These are phyloP conservation scores for Setipinna tenuifilis DNA, from an alignment of 2,797 vertebrate genomes.

Conservation along the genomic window DNA sequence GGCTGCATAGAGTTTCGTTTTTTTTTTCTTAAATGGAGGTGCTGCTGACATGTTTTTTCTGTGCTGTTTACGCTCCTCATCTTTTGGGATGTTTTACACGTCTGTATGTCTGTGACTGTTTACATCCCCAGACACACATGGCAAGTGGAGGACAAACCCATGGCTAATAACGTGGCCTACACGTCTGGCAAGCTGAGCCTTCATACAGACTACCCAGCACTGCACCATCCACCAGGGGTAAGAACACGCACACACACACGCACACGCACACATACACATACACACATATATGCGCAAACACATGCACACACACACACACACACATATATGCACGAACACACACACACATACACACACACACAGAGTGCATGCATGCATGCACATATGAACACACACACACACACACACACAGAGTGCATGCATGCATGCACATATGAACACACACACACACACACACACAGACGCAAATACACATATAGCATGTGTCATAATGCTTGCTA, in stretches of 20 bases:
- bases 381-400: neutral
- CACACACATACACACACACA: neutral
- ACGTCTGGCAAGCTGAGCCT: slow-evolving; percentile 86
- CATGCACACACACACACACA: neutral
- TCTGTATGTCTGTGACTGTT: slow-evolving; percentile 24
- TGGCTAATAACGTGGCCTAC: slow-evolving; percentile 94
- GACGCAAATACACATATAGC: neutral
- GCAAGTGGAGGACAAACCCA: slow-evolving; percentile 92
- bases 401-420: neutral
- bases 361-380: neutral
- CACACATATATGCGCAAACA: neutral
- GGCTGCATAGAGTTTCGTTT: neutral
- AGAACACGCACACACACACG: slow-evolving; percentile 58
- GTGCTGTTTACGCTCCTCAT: slow-evolving; percentile 23
- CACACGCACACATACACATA: neutral
- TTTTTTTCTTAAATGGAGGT: neutral
- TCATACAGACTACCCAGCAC: slow-evolving; percentile 92
- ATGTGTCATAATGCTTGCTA: neutral
- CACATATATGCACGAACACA: neutral
- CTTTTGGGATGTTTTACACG: neutral
- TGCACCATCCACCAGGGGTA: slow-evolving; percentile 92
- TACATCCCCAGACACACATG: slow-evolving; percentile 85
- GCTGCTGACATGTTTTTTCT: slow-evolving; percentile 37
- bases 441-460: neutral
- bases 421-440: neutral